Conservation (phyloP, 2,888 invertebrate genomes). For the Caprella mutica region DNA sequence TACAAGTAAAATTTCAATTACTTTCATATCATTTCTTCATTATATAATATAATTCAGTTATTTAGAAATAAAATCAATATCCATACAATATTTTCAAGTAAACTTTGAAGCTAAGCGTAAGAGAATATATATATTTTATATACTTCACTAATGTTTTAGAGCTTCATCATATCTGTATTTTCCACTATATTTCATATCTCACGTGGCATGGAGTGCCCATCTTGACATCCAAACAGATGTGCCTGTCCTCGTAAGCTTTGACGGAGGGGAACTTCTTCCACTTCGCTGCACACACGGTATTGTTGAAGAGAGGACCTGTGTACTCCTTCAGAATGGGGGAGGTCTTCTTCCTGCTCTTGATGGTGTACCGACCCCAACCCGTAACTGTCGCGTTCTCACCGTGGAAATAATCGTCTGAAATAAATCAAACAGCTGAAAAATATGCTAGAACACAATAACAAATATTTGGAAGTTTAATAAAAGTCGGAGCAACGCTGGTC, state of each 20-base stretch:
- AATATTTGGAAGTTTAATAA: too few species aligned
- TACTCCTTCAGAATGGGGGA: slow-evolving; percentile 21
- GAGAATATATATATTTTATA: neutral
- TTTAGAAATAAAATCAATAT: too few species aligned
- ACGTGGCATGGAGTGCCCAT: slow-evolving; percentile 31
- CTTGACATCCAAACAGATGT: slow-evolving; percentile 20
- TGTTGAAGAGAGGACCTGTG: slow-evolving; percentile 19
- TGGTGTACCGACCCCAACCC: slow-evolving; percentile 25
- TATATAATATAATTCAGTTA: too few species aligned
- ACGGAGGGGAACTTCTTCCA: slow-evolving; percentile 22
- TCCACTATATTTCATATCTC: slow-evolving; percentile 12
- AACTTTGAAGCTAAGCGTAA: too few species aligned
- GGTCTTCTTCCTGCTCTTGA: slow-evolving; percentile 13
- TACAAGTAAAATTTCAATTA: too few species aligned
- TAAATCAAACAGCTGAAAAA: too few species aligned
- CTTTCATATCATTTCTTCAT: too few species aligned
- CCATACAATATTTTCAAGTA: too few species aligned
- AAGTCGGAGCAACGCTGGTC: too few species aligned
- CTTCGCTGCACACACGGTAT: slow-evolving; percentile 8
- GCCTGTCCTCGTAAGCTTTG: slow-evolving; percentile 9
- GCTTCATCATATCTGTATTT: neutral
- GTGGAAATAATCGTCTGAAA: slow-evolving; percentile 17
- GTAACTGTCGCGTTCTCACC: slow-evolving; percentile 21
- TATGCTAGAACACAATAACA: too few species aligned
- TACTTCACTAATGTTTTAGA: neutral